Evolutionary conservation across 2,888 invertebrate genomes (phyloP).

Genomic region (Pachymerium ferrugineum): DNA sequence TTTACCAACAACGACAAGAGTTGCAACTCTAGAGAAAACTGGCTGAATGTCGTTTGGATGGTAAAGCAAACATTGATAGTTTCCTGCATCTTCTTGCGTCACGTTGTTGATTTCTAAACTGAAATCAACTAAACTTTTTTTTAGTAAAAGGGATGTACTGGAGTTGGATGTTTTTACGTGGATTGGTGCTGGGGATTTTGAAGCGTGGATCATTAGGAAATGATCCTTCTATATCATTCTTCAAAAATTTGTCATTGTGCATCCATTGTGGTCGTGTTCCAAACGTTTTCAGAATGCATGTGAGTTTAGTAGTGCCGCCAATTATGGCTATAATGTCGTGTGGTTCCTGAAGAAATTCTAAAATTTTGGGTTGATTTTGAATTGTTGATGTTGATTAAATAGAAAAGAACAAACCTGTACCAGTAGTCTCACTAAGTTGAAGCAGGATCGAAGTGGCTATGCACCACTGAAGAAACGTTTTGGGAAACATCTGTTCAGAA

Average conservation of each 20-base stretch:
- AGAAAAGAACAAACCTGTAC: no score
- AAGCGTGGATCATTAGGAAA: no score
- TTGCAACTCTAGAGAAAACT: not conserved
- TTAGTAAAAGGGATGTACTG: not conserved
- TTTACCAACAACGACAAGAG: not conserved
- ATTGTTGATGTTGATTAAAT: no score
- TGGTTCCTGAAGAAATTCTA: not conserved
- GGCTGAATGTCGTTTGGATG: not conserved
- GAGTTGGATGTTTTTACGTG: not conserved
- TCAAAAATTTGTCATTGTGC: not conserved
- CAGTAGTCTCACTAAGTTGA: no score
- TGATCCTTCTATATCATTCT: not conserved
- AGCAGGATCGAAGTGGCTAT: no score
- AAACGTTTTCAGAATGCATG: not conserved
- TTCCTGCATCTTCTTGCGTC: not conserved
- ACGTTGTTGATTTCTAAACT: not conserved
- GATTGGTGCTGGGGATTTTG: no score
- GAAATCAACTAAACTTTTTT: not conserved
- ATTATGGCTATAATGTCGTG: not conserved
- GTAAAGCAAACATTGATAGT: not conserved
- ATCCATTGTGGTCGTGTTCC: not conserved
- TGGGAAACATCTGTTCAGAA: no score
- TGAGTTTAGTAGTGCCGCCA: not conserved
- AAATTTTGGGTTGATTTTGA: not conserved
- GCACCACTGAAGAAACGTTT: no score